Base-by-base conservation (phyloP, 2,888 invertebrate genomes). In the Acronicta leporina region DNA sequence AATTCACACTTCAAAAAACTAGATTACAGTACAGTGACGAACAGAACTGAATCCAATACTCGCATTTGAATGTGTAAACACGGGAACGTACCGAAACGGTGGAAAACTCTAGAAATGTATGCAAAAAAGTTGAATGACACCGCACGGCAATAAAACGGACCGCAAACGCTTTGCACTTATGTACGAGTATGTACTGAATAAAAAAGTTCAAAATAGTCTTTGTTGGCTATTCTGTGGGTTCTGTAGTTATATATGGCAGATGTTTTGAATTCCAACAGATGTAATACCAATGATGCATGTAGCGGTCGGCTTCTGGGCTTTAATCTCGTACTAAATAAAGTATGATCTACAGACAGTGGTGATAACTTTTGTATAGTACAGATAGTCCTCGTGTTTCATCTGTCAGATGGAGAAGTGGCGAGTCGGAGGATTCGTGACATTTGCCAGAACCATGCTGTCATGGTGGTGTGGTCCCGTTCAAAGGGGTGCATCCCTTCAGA, bases 111-210 rank as follows among this genome's bases (percentile, higher is more conserved):
- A 50, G 46, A 68, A 79, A 79, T 78, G 71, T 73, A 77, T 73
- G 77, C 75, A 75, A 82, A 82, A 80, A 76, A 70, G 63, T 76
- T 73, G 71, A 75, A 71, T 75, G 75, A 75, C 63, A 72, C 51
- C 42, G 43, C 46, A n/a, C 47, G 44, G 67, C 79, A 81, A 82
- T 82, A 81, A 82, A 81, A 73, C 68, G 60, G 54, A 65, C 70
- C 57, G 54, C 63, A 42, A 73, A 68, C 75, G 73, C 63, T 78
- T 77, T 75, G 49, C 73, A 72, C 69, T 78, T 68, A 68, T 73
- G 52, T 33, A 33, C 33, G 10, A 1, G 33, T 56, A 6, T n/a
- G 46, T 27, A 44, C 64, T 50, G 68, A 72, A 74, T 67, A 70
- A 67, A 73, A 48, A 63, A 35, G 49, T 41, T 46, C 53, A 13